Base-by-base conservation (phyloP, 2,888 invertebrate genomes). In the Scaptomyza tumidula region DNA sequence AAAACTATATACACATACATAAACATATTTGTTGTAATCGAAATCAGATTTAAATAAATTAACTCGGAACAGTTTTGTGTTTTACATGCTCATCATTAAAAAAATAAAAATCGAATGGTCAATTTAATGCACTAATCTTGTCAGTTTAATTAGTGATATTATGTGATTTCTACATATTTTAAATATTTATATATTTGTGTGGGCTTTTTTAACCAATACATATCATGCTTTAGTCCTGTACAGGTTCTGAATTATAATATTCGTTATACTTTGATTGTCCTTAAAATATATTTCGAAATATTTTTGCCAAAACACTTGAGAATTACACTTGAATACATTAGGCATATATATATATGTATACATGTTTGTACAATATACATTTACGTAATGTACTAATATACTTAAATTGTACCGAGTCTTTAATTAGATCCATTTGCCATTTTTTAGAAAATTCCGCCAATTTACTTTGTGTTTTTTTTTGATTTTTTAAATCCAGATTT, bases 391-490 rank as follows among this genome's bases (percentile, higher is more conserved):
- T 75, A 56, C 69, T 50, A 58, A 67, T 41, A 43, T 56, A 48
- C 64, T 50, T 46, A 64, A 57, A 60, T 57, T 57, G 57, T 61
- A 50, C 54, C 46, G 52, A 58, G 55, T 56, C 58, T 71, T 71
- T 75, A 71, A 66, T 75, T 75, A 63, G 62, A 50, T 63, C 62
- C 58, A 75, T 71, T 66, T 66, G 56, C 44, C 27, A 41, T 37
- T 56, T 24, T 46, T 60, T 48, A 29, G 19, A 54, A 61, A 61
- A 68, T 46, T 27, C 16, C 10, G 35, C 19, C 11, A 44, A 39
- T 52, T 55, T 44, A 31, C n/a, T n/a, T 37, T 35, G n/a, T 50
- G 7, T 27, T 31, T 27, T 44, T 41, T 44, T 14, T 50, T 33
- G n/a, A n/a, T 41, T 45, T 52, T 50, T 35, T 13, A 53, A 39